Percentiles rank a stretch among this genome's conserved stretches.
These are phyloP conservation scores for Struthidea cinerea DNA, from an alignment of 2,113 vertebrate species.

Conservation along the genomic window DNA sequence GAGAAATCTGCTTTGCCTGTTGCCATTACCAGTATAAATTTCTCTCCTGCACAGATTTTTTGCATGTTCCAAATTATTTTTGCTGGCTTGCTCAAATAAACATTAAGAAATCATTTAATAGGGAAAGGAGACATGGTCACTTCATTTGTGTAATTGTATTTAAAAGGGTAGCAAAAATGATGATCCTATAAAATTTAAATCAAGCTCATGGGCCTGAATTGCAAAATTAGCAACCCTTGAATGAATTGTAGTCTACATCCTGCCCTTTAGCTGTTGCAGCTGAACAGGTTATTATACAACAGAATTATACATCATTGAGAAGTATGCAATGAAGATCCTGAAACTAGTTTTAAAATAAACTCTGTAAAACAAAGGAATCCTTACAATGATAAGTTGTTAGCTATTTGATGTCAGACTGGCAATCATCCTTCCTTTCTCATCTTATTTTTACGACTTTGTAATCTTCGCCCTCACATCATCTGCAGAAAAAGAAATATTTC, in stretches of 20 bases:
- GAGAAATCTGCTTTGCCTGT: neutral
- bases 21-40: neutral
- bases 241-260: neutral
- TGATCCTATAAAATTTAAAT: neutral
- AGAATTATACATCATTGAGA: neutral
- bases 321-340: neutral
- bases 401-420: neutral
- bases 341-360: neutral
- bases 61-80: neutral
- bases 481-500: neutral
- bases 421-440: neutral
- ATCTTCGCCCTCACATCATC: neutral
- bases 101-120: neutral
- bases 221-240: neutral
- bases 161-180: neutral
- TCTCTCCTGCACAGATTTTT: neutral
- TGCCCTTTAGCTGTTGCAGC: neutral
- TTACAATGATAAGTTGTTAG: neutral
- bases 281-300: neutral
- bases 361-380: neutral
- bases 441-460: neutral
- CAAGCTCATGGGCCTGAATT: neutral
- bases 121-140: neutral
- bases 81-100: neutral
- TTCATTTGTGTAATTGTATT: neutral